phyloP scores from a whole-genome alignment of 2,888 invertebrate genomes.

The Prenolepis imparis region DNA sequence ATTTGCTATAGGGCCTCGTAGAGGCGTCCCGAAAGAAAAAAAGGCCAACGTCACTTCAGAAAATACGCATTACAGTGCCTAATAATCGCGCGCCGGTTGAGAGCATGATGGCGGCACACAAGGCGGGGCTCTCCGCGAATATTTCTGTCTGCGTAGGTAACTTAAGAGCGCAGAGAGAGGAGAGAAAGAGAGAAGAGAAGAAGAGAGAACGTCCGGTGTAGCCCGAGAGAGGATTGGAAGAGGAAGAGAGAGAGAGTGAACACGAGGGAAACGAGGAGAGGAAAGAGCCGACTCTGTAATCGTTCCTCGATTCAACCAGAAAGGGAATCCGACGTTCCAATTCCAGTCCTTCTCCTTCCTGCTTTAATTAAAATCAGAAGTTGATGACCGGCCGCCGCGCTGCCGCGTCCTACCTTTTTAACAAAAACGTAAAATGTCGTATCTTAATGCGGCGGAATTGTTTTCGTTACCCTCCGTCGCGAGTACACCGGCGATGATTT shows the following conservation, averaged over 20 bases:
- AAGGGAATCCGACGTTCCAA: constrained; percentile 79
- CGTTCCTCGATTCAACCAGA: constrained; percentile 78
- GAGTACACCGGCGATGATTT: constrained; percentile 46
- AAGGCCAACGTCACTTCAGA: constrained; percentile 57
- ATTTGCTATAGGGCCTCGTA: constrained; percentile 28
- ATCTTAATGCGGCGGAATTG: constrained; percentile 55
- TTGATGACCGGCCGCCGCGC: constrained; percentile 58
- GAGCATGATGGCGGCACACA: constrained; percentile 82
- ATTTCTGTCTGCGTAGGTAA: constrained; percentile 77
- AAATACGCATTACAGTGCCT: constrained; percentile 79
- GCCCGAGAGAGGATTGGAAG: neutral
- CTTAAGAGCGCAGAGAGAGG: constrained; percentile 58
- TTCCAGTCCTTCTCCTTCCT: constrained; percentile 78
- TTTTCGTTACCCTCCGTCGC: constrained; percentile 52
- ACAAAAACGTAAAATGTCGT: constrained; percentile 47
- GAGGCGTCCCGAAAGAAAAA: constrained; percentile 38
- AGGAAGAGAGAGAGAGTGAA: constrained; percentile 20
- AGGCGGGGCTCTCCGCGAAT: constrained; percentile 82
- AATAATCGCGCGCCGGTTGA: constrained; percentile 82
- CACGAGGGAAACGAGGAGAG: constrained; percentile 13
- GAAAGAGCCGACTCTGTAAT: constrained; percentile 69
- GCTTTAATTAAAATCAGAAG: constrained; percentile 81
- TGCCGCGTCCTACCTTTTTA: constrained; percentile 56
- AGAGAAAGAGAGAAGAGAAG: constrained; percentile 56
- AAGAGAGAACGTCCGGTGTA: constrained; percentile 26